phyloP scores from a whole-genome alignment of 2,888 invertebrate species.

The Acleris sparsana region DNA sequence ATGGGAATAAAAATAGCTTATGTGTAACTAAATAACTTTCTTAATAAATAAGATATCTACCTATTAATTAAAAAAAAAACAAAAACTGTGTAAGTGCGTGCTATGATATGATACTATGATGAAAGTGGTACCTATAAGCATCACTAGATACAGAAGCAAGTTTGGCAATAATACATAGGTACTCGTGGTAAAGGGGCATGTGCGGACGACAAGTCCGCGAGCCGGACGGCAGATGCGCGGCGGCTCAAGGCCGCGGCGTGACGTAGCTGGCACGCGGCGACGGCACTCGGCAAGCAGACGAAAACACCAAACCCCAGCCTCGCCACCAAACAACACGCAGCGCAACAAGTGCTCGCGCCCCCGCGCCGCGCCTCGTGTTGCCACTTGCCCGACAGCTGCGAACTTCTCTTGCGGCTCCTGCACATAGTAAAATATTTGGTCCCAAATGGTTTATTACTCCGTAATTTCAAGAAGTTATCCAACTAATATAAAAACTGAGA shows the following conservation, averaged over 20 bases:
- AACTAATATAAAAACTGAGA: no score
- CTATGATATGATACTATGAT: no score
- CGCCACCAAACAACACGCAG: conserved; percentile 76
- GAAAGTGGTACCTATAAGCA: no score
- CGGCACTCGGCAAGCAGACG: conserved; percentile 39
- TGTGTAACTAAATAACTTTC: no score
- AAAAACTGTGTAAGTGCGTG: no score
- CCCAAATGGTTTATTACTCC: neutral
- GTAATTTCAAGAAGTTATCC: no score
- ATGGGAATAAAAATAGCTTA: no score
- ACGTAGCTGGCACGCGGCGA: conserved; percentile 51
- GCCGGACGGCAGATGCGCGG: conserved; percentile 38
- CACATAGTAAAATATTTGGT: neutral
- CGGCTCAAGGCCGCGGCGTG: conserved; percentile 64
- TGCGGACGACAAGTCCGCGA: conserved; percentile 12
- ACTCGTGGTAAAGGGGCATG: neutral
- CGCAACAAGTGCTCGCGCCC: conserved; percentile 72
- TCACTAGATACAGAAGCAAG: no score
- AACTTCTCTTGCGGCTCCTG: no score
- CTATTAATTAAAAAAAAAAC: no score
- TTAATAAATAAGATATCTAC: no score
- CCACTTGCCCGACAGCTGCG: no score
- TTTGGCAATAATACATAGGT: neutral
- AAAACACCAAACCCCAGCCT: conserved; percentile 67
- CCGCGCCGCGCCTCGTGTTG: conserved; percentile 57